Conservation (phyloP, 2,797 vertebrate genomes). For the Pangasius sanitwongsei region DNA sequence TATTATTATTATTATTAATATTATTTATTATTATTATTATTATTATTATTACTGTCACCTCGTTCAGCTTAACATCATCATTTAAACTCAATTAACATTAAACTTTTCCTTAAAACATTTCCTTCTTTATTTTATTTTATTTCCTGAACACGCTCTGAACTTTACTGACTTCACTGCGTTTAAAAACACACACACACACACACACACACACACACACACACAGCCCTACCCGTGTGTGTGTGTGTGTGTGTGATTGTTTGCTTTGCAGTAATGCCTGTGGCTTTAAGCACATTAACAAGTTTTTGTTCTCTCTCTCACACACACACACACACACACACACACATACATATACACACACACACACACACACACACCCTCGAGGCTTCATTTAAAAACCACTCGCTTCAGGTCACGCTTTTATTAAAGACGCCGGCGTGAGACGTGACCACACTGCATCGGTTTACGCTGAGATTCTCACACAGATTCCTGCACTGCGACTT, state of each 20-base stretch:
- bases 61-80: no score
- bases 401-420: not conserved
- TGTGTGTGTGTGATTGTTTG: no score
- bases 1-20: not conserved
- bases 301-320: not conserved
- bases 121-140: not conserved
- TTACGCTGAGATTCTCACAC: not conserved
- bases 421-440: no score
- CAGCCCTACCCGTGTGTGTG: not conserved
- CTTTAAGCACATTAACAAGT: not conserved
- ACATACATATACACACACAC: not conserved
- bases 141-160: no score
- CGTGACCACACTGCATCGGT: no score
- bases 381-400: not conserved
- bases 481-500: no score
- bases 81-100: not conserved
- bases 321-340: not conserved
- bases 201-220: not conserved
- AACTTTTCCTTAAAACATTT: not conserved
- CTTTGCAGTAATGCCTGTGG: not conserved
- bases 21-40: not conserved
- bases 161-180: no score
- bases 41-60: no score
- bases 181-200: not conserved
- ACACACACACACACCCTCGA: not conserved